Conservation (phyloP, 2,113 vertebrate genomes). For the Tetrax tetrax region DNA sequence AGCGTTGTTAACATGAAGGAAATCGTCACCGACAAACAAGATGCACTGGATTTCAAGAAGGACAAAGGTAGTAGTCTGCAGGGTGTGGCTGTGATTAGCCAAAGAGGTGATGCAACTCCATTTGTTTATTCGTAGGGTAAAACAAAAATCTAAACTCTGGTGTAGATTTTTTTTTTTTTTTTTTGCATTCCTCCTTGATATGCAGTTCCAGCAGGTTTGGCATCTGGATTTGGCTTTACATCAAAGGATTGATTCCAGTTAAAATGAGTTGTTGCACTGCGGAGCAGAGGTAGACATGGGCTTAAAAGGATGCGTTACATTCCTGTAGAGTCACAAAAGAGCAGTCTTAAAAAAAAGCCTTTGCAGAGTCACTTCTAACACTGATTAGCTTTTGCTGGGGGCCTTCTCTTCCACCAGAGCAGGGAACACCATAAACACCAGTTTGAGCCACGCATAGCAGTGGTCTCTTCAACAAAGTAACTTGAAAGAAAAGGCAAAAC, state of each 20-base stretch:
- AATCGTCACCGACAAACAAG: constrained; percentile 98
- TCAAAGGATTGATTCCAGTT: neutral
- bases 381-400: neutral
- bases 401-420: neutral
- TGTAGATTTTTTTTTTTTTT: no score
- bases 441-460: neutral
- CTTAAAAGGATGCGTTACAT: neutral
- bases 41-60: constrained; percentile 98
- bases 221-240: neutral
- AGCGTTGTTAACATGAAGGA: constrained; percentile 99
- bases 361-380: neutral
- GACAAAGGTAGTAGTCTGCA: constrained; percentile 86
- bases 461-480: neutral
- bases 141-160: neutral
- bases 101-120: neutral
- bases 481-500: neutral
- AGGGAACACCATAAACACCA: neutral
- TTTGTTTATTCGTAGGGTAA: neutral
- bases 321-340: neutral
- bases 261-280: neutral
- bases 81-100: neutral
- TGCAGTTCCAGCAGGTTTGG: neutral
- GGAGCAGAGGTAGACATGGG: neutral
- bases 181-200: fast-evolving
- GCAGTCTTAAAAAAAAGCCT: neutral